Base-by-base conservation (phyloP, 2,113 vertebrate genomes). In the Triplophysa siluroides region DNA sequence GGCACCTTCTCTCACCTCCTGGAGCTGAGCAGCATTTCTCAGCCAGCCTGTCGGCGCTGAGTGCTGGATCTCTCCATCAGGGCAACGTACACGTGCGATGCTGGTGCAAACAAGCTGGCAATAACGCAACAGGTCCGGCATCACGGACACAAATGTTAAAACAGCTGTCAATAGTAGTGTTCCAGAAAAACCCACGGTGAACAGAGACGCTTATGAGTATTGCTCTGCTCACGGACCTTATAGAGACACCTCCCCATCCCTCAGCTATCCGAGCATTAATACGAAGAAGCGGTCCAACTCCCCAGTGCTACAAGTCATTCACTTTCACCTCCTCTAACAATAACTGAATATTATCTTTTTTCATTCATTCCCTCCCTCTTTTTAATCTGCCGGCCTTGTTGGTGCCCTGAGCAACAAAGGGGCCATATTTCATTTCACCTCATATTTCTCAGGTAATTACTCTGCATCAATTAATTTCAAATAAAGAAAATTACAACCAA, bases 1-100 rank as follows among this genome's bases (percentile, higher is more conserved):
- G 92, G 92, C 91, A 93, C 91, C 91, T 93, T 88, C 88, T 91
- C 89, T 91, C 87, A 89, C 88, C 90, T 90, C 87, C 78, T 84
- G 79, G 76, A 86, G 87, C 86, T 83, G 85, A 82, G 87, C 84
- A 87, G 88, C 91, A 86, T 90, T 88, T 90, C 89, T 90, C 85
- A 88, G 84, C 83, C 78, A 78, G 79, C 84, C 86, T 88, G 85
- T 86, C 85, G 88, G 87, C 80, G 79, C 83, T 80, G 78, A 83
- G 77, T 66, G 64, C 56, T 8, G 21, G 50, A 79, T 85, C 83
- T 88, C 86, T 84, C 82, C 75, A 90, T 88, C 87, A 87, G 89
- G 78, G 83, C 80, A 74, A 88, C 11, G 41, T 43, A 47, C 21
- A 45, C 9, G 38, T 45, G n/a, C 76, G 76, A 79, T 38, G 81